A percentile compares a stretch with the other conserved stretches of the same genome.
Evolutionary conservation across 30 jellyfish, hydroid and myxozoan genomes (phyloP).

Genomic region (Calvadosia cruxmelitensis): DNA sequence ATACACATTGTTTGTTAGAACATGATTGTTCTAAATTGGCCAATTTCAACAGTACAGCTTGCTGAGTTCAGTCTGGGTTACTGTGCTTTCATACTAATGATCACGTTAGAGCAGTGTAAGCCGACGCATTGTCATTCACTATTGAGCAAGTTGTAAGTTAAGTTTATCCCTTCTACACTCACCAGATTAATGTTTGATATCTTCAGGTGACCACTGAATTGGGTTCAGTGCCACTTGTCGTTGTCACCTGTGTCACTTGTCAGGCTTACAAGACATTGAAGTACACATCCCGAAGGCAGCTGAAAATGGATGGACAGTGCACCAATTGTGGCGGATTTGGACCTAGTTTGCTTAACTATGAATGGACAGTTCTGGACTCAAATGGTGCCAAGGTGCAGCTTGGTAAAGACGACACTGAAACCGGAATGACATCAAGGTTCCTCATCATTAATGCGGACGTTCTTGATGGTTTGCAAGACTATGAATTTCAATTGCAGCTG

Average conservation of each 20-base stretch:
- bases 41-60: too few species aligned
- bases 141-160: too few species aligned
- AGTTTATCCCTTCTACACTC: too few species aligned
- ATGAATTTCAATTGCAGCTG: slow-evolving; percentile 1
- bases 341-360: not conserved
- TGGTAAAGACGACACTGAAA: slow-evolving; percentile 14
- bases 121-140: too few species aligned
- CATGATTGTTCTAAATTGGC: too few species aligned
- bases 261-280: slow-evolving; percentile 46
- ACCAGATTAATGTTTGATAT: too few species aligned
- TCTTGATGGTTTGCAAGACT: slow-evolving; percentile 5
- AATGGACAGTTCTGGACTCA: slow-evolving; percentile 18
- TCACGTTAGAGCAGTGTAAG: too few species aligned
- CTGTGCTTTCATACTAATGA: too few species aligned
- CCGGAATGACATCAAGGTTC: slow-evolving; percentile 11
- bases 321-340: slow-evolving; percentile 31
- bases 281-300: slow-evolving; percentile 22
- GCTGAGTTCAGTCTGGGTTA: too few species aligned
- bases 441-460: slow-evolving; percentile 4
- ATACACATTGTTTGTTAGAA: too few species aligned
- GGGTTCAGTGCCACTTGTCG: slow-evolving; percentile 37
- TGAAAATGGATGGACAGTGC: slow-evolving; percentile 53
- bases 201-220: slow-evolving; percentile 31
- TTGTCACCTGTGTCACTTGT: slow-evolving; percentile 59
- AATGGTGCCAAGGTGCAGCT: slow-evolving; percentile 8